These are phyloP conservation scores for Argopecten irradians DNA, from an alignment of 1,140 invertebrate genomes.

Conservation along the genomic window DNA sequence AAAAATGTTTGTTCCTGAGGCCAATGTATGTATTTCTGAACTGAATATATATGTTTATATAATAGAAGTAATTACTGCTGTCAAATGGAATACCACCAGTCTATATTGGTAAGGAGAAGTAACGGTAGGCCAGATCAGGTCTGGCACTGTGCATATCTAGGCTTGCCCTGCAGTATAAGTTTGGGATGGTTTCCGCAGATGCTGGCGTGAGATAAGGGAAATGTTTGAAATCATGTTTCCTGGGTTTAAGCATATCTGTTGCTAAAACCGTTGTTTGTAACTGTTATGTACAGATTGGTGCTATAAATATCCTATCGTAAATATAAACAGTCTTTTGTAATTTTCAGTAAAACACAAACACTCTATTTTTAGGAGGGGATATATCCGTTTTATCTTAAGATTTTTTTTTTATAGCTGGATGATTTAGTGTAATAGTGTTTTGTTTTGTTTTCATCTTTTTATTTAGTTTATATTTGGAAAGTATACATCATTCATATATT, in stretches of 20 bases:
- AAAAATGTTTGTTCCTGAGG: neutral
- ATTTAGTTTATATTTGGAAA: no score
- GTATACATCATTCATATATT: no score
- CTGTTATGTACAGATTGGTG: neutral
- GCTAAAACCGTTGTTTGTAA: neutral
- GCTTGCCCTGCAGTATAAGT: neutral
- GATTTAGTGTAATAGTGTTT: no score
- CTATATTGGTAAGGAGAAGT: neutral
- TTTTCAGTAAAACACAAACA: neutral
- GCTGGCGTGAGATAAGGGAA: neutral
- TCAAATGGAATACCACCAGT: neutral
- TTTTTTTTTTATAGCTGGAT: no score
- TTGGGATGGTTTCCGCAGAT: neutral
- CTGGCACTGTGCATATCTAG: neutral
- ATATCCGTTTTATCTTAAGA: no score
- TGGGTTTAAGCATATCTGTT: neutral
- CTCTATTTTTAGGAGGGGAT: neutral
- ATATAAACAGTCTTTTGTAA: neutral
- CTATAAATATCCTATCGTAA: neutral
- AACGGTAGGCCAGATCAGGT: neutral
- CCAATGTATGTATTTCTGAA: neutral
- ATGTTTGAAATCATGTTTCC: constrained; percentile 11
- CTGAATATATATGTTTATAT: neutral
- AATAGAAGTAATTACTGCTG: neutral
- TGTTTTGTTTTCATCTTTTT: no score